These are phyloP conservation scores for Sciaenops ocellatus DNA, from an alignment of 2,797 vertebrate genomes.

Conservation along the genomic window DNA sequence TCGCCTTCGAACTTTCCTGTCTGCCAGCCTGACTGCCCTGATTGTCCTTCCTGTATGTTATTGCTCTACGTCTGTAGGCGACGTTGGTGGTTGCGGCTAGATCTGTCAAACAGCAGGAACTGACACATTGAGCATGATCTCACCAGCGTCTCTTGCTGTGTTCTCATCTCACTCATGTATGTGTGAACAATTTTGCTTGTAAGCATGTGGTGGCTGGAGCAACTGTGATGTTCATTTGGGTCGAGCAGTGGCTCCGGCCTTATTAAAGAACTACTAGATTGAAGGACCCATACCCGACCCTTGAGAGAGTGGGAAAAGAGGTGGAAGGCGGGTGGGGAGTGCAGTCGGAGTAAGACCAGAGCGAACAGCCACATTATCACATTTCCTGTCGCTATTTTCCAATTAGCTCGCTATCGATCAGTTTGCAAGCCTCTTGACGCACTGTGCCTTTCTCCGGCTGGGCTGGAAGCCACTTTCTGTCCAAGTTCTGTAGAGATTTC, in stretches of 20 bases:
- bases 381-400: slow-evolving; percentile 82
- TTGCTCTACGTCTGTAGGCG: neutral
- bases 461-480: slow-evolving; percentile 69
- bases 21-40: slow-evolving; percentile 11
- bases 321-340: slow-evolving; percentile 4
- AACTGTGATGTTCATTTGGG: slow-evolving; percentile 60
- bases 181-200: neutral
- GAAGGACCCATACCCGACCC: slow-evolving; percentile 56
- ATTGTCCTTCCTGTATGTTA: neutral
- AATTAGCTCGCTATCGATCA: slow-evolving; percentile 81
- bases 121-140: slow-evolving; percentile 4
- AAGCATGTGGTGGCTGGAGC: neutral
- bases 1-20: slow-evolving; percentile 16
- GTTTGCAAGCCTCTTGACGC: slow-evolving; percentile 54
- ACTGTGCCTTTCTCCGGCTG: slow-evolving; percentile 58
- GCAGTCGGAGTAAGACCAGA: slow-evolving; percentile 58
- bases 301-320: slow-evolving; percentile 44
- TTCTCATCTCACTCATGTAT: neutral
- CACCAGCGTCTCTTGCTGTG: slow-evolving; percentile 3
- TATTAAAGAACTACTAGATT: slow-evolving; percentile 69
- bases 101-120: slow-evolving; percentile 26
- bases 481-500: slow-evolving; percentile 52
- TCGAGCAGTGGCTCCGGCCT: slow-evolving; percentile 56
- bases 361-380: slow-evolving; percentile 76
- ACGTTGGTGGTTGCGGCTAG: slow-evolving; percentile 10